Evolutionary conservation across 2,113 vertebrate genomes (phyloP).

Genomic region (Campylomormyrus tamandua): DNA sequence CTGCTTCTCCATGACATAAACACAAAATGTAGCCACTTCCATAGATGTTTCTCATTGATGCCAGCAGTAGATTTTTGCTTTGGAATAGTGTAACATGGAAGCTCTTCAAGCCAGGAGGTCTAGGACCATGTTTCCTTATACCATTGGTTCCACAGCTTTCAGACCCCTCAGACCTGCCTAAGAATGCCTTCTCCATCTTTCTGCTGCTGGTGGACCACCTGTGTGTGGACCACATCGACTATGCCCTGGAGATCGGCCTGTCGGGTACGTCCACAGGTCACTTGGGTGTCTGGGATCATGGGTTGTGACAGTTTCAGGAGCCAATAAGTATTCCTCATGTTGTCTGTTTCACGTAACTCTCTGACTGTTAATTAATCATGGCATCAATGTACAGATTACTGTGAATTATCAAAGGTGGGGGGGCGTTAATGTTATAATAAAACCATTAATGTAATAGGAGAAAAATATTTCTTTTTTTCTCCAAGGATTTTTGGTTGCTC

Average conservation of each 20-base stretch:
- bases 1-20: not conserved
- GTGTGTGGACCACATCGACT: slow-evolving; percentile 97
- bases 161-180: slow-evolving; percentile 91
- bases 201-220: slow-evolving; percentile 93
- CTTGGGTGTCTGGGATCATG: not conserved
- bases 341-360: not conserved
- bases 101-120: not conserved
- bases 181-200: slow-evolving; percentile 96
- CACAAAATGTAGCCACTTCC: not conserved
- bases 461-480: not conserved
- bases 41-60: not conserved
- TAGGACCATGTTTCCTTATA: not conserved
- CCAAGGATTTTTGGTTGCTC: not conserved
- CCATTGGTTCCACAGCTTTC: slow-evolving; percentile 69
- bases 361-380: not conserved
- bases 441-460: not conserved
- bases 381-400: not conserved
- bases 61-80: not conserved
- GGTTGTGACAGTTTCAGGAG: not conserved
- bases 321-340: not conserved
- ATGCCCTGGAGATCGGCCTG: slow-evolving; percentile 94
- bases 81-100: not conserved
- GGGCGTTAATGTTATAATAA: not conserved
- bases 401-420: not conserved
- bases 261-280: slow-evolving; percentile 65